phyloP scores from a whole-genome alignment of 2,888 invertebrate genomes.

The Drosophila limbata region DNA sequence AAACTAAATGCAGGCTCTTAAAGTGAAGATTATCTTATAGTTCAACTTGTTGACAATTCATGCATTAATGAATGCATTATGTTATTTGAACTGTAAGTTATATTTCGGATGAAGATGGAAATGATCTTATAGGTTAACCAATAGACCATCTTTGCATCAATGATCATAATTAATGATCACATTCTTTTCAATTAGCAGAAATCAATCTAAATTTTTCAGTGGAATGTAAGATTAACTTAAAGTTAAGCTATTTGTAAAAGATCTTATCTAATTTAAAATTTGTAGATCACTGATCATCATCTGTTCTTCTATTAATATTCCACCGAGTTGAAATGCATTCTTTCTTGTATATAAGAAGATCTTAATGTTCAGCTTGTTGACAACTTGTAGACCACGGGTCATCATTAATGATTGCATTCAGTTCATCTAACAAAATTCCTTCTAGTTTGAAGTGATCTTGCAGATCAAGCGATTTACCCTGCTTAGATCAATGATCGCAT shows the following conservation, averaged over 20 bases:
- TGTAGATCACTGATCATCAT: neutral
- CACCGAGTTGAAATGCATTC: neutral
- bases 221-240: neutral
- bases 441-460: neutral
- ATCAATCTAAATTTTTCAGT: neutral
- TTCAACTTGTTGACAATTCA: neutral
- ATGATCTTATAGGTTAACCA: neutral
- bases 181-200: slow-evolving; percentile 57
- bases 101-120: neutral
- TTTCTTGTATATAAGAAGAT: no score
- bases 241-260: neutral
- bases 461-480: neutral
- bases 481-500: neutral
- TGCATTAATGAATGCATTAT: neutral
- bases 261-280: no score
- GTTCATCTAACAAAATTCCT: neutral
- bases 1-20: slow-evolving; percentile 36
- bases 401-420: neutral
- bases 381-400: neutral
- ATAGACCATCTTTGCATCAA: neutral
- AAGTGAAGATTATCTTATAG: slow-evolving; percentile 9
- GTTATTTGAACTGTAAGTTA: neutral
- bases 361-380: neutral
- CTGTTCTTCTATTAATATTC: neutral
- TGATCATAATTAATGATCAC: neutral